Conservation (phyloP, 2,113 vertebrate genomes). For the Cyanocitta stelleri region DNA sequence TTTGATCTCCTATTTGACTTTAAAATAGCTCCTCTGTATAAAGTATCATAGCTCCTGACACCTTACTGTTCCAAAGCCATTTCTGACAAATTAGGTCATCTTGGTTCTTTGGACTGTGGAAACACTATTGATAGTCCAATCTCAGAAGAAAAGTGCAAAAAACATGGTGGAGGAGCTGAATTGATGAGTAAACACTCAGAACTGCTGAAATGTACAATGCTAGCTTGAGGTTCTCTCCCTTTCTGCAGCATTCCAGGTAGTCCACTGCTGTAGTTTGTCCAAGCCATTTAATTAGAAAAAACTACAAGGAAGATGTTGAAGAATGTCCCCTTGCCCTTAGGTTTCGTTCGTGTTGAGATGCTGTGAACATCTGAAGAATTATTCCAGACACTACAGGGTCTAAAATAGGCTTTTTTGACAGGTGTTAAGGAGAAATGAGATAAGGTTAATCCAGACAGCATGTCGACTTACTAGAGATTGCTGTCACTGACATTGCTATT, state of each 20-base stretch:
- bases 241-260: neutral
- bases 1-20: neutral
- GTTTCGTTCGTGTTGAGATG: conserved; percentile 18
- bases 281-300: neutral
- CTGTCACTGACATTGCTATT: conserved; percentile 3
- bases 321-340: neutral
- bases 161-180: neutral
- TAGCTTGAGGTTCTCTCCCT: neutral
- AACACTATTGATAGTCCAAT: neutral
- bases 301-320: neutral
- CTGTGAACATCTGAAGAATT: conserved; percentile 47
- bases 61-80: neutral
- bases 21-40: neutral
- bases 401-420: conserved; percentile 68
- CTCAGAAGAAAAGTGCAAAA: neutral
- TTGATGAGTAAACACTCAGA: neutral
- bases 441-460: conserved; percentile 65
- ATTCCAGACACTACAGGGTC: conserved; percentile 2
- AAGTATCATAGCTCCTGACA: neutral
- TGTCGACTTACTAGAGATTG: conserved; percentile 39
- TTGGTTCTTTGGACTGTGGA: neutral
- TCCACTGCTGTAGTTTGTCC: neutral
- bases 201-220: neutral
- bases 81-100: neutral
- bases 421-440: conserved; percentile 67